These are phyloP conservation scores for Nyleta sp. DNA, from an alignment of 2,888 invertebrate genomes.

Conservation along the genomic window DNA sequence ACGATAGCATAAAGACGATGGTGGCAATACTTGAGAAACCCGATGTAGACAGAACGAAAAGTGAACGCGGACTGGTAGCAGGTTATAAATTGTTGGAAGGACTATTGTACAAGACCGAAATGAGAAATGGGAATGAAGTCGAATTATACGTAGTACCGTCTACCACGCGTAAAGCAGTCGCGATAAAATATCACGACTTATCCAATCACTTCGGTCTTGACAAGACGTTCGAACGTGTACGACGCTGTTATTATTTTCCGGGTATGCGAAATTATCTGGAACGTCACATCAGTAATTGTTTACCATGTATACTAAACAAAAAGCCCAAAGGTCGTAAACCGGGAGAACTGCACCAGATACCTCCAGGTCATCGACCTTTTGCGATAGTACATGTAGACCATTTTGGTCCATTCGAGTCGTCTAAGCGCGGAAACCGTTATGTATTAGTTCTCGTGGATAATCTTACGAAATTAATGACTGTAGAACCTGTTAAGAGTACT, in stretches of 20 bases:
- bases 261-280: background rate
- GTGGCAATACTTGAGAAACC: too few relatives aligned
- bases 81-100: background rate
- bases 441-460: too few relatives aligned
- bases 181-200: background rate
- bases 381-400: background rate
- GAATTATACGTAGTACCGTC: background rate
- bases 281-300: constrained; percentile 17
- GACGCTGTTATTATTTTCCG: background rate
- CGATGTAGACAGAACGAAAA: too few relatives aligned
- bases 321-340: background rate
- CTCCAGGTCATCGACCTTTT: background rate
- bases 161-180: background rate
- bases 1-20: too few relatives aligned
- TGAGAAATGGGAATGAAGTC: background rate
- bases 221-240: background rate
- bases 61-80: too few relatives aligned
- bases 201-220: background rate
- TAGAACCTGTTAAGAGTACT: too few relatives aligned
- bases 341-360: background rate
- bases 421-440: too few relatives aligned
- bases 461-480: too few relatives aligned
- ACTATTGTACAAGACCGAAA: background rate
- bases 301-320: background rate
- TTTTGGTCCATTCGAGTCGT: too few relatives aligned